Percentiles rank a stretch among this genome's conserved stretches.
phyloP scores from a whole-genome alignment of 2,888 invertebrate species.

The Drosophila putrida region DNA sequence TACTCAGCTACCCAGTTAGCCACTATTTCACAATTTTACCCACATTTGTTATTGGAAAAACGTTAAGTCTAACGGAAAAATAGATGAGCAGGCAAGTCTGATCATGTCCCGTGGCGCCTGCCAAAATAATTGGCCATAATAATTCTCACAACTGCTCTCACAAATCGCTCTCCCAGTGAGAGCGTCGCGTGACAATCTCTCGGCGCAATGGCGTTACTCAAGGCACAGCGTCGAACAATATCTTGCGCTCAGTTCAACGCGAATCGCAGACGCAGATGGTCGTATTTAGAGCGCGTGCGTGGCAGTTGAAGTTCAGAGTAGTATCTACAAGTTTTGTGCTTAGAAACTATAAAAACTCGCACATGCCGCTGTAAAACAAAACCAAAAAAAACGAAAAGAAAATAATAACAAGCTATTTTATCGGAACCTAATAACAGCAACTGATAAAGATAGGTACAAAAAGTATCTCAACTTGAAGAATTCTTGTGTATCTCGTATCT shows the following conservation, averaged over 20 bases:
- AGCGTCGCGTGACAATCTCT: constrained; percentile 41
- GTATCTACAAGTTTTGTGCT: constrained; percentile 18
- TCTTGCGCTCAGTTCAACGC: constrained; percentile 67
- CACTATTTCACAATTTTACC: no score
- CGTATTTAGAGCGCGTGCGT: constrained; percentile 70
- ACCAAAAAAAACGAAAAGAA: constrained; percentile 19
- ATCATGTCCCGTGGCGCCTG: constrained; percentile 45
- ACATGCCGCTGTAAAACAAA: constrained; percentile 31
- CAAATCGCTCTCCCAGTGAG: constrained; percentile 15
- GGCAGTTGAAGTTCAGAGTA: constrained; percentile 23
- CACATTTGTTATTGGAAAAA: no score
- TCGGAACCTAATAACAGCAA: constrained; percentile 32
- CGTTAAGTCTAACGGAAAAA: no score
- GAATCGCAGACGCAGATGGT: constrained; percentile 68
- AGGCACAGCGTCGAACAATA: constrained; percentile 40
- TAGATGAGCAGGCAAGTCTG: no score
- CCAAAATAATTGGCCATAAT: constrained; percentile 58
- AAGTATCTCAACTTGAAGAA: constrained; percentile 30
- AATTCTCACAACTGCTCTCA: constrained; percentile 5
- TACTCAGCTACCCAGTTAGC: no score
- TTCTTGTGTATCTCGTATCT: constrained; percentile 24
- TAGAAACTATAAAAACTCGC: constrained; percentile 1
- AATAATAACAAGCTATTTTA: constrained; percentile 49
- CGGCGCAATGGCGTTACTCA: constrained; percentile 31
- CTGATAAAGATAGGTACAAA: constrained; percentile 44